Evolutionary conservation across 2,888 invertebrate genomes (phyloP), one percentile per base, ranked within the genome.

Genomic region (Pollenia griseotomentosa): DNA sequence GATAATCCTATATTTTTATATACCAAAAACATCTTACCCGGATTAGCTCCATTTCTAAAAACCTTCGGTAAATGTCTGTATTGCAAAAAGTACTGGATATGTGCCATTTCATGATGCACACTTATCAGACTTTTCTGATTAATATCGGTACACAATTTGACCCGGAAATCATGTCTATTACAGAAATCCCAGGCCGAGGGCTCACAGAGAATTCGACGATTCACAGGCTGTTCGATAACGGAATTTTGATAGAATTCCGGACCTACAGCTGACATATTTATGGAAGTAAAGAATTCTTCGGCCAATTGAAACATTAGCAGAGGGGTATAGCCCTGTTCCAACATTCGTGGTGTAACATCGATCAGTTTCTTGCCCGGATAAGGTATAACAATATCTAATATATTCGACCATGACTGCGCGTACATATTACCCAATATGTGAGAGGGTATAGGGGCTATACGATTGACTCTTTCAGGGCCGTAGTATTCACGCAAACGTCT

Each of bases 121-220:
- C 97, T 97, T 80, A 98, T 95, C 88, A 98, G 92, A 91, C 98
- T 97, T 89, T 97, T 97, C 96, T 97, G 97, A 87, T 96, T 97
- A 2, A 97, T 95, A 90, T 96, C 96, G 0, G 97, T 96, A 92
- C 98, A 98, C 96, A 97, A 97, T 94, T 98, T 98, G 77, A 98
- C 97, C 81, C 97, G 89, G 94, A 95, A 98, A 91, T 98, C 98
- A 88, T 96, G 95, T 75, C 96, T 95, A 90, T 98, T 97, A 92
- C 98, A 98, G 93, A 98, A 98, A 93, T 98, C 98, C 97, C 98
- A 98, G 0, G 98, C 98, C 0, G 98, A 97, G 0, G 98, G 97
- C 90, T 98, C 97, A 92, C 98, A 98, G 75, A 97, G 95, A 0
- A 97, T 95, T 12, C 96, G 95, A 11, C 97, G 94, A 90, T 97